Conservation (phyloP, 64 coral and sea anemone genomes). For the Pocillopora damicornis region DNA sequence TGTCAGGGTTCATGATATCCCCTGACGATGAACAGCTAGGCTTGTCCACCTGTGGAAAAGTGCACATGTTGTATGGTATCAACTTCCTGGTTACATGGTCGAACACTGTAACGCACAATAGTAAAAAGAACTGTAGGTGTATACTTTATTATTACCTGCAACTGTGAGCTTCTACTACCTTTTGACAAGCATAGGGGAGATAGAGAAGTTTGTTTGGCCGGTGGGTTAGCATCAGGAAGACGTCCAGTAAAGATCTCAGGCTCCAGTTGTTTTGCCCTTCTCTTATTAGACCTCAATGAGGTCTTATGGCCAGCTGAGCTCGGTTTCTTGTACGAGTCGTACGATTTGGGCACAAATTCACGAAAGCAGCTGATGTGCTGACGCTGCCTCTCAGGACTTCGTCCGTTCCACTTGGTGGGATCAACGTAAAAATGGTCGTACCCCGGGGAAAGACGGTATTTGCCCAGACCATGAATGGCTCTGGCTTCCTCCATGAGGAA, state of each 20-base stretch:
- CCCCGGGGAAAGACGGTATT: not conserved
- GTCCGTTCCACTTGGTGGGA: conserved; percentile 16
- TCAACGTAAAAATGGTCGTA: conserved; percentile 26
- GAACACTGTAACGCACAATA: conserved; percentile 19
- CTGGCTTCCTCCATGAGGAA: conserved; percentile 14
- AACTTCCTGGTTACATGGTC: conserved; percentile 15
- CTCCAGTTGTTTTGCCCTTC: conserved; percentile 30
- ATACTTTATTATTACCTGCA: conserved; percentile 37
- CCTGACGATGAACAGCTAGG: not conserved
- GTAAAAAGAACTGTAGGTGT: conserved; percentile 28
- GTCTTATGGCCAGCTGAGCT: conserved; percentile 32
- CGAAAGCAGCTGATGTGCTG: not conserved
- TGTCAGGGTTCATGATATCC: conserved; percentile 9
- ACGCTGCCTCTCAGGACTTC: conserved; percentile 23
- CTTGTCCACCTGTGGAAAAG: not conserved
- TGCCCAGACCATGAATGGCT: not conserved
- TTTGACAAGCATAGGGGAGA: conserved; percentile 30
- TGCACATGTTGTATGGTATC: conserved; percentile 22
- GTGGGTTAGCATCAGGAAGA: conserved; percentile 26
- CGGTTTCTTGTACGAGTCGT: conserved; percentile 23
- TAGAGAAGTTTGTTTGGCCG: not conserved
- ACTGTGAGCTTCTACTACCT: conserved; percentile 9
- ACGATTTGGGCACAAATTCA: conserved; percentile 24
- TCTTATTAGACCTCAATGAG: not conserved
- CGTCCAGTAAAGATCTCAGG: conserved; percentile 18